Base-by-base conservation (phyloP, 2,113 vertebrate genomes). In the Ammodytes dubius region DNA sequence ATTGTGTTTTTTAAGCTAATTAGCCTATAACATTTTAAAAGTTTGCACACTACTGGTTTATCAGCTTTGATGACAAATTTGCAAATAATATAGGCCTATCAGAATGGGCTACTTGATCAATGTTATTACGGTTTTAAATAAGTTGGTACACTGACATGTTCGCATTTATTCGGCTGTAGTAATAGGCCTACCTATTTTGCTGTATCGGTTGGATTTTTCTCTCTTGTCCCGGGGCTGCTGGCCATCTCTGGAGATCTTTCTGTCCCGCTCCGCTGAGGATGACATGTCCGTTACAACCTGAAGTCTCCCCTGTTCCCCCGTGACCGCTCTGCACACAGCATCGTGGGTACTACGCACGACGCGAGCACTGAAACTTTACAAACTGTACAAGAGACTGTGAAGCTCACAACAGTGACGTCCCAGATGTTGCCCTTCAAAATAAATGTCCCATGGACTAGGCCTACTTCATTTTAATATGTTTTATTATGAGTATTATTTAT, bases 391-490 rank as follows among this genome's bases (percentile, higher is more conserved):
- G 14, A 53, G n/a, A 56, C 27, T 10, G 14, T 73, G 39, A 52
- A 14, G 19, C 9, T 40, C 2, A 35, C 58, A 42, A 14, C 37
- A 9, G 5, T 3, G n/a, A 19, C 13, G 1, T 7, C 0, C 17
- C 39, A 1, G 27, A 2, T 19, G 10, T 6, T 0, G 1, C 59
- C 27, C 69, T 89, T 74, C 87, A 84, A 84, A 89, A 73, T 89
- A 89, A 84, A 72, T 4, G 63, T 74, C 46, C 15, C 10, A 3
- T 5, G 45, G 6, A n/a, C 13, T 19, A 4, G 27, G 27, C 27
- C 27, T 27, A 27, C 27, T 27, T 27, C 27, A 1, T 27, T 27
- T 27, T 27, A n/a, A n/a, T n/a, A n/a, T n/a, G n/a, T n/a, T n/a
- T n/a, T n/a, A n/a, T n/a, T n/a, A n/a, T n/a, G n/a, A n/a, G n/a